phyloP scores from a whole-genome alignment of 2,113 vertebrate genomes.

The Microcebus jonahi region DNA sequence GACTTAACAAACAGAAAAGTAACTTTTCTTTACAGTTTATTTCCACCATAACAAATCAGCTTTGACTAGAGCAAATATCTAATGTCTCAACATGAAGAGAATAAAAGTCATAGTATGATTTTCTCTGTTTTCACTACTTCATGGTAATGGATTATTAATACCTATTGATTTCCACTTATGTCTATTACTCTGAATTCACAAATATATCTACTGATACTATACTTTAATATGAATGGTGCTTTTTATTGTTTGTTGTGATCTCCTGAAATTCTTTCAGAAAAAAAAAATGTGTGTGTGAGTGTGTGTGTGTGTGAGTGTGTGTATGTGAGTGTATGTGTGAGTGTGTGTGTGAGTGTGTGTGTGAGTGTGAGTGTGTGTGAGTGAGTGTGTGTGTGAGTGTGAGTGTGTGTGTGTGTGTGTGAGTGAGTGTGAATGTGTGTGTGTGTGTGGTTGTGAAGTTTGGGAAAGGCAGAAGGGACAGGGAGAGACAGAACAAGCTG shows the following conservation, averaged over 20 bases:
- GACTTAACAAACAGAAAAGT: not conserved
- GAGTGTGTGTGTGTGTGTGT: no score
- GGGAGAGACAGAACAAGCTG: not conserved
- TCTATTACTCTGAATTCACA: conserved; percentile 17
- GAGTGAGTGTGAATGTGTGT: not conserved
- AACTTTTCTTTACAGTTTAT: conserved; percentile 2
- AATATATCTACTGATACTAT: not conserved
- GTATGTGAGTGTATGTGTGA: not conserved
- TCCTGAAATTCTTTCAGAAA: not conserved
- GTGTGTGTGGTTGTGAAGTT: not conserved
- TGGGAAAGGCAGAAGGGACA: not conserved
- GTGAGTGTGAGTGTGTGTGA: not conserved
- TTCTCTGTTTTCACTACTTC: not conserved
- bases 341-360: not conserved
- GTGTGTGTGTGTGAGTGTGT: not conserved
- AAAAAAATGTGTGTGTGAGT: not conserved
- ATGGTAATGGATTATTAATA: not conserved
- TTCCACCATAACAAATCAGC: not conserved
- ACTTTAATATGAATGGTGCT: not conserved
- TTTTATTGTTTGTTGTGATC: not conserved
- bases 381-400: not conserved
- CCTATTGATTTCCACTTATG: not conserved
- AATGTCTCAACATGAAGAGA: not conserved
- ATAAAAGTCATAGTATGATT: not conserved
- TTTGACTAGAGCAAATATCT: conserved; percentile 40